phyloP scores from a whole-genome alignment of 2,113 vertebrate genomes.

The Cyanoderma ruficeps region DNA sequence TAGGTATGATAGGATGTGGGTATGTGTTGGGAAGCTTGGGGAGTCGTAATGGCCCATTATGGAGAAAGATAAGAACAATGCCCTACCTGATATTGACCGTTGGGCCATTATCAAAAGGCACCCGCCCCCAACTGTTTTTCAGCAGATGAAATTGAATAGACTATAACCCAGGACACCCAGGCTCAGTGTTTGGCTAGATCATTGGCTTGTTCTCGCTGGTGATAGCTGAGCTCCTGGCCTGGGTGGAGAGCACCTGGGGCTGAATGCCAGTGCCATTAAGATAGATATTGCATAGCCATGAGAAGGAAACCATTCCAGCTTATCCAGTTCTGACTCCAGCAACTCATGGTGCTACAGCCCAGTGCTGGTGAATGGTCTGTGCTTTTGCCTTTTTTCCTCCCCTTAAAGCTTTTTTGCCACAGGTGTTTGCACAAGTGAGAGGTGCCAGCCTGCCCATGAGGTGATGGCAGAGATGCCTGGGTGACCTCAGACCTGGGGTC shows the following conservation, averaged over 20 bases:
- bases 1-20: too few species aligned
- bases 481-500: not conserved
- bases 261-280: not conserved
- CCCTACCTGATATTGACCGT: too few species aligned
- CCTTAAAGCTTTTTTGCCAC: not conserved
- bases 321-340: not conserved
- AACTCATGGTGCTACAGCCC: not conserved
- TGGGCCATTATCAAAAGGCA: too few species aligned
- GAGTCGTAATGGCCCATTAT: too few species aligned
- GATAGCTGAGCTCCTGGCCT: not conserved
- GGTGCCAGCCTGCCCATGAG: not conserved
- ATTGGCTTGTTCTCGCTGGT: rapidly evolving
- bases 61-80: too few species aligned
- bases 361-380: rapidly evolving
- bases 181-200: not conserved
- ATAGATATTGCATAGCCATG: not conserved
- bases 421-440: not conserved
- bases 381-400: not conserved
- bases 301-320: not conserved
- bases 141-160: too few species aligned
- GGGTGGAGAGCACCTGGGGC: not conserved
- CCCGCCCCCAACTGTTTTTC: too few species aligned
- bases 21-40: too few species aligned
- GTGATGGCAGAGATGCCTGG: not conserved
- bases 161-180: too few species aligned